phyloP scores from a whole-genome alignment of 1,140 invertebrate genomes.

The Zaprionus capensis region DNA sequence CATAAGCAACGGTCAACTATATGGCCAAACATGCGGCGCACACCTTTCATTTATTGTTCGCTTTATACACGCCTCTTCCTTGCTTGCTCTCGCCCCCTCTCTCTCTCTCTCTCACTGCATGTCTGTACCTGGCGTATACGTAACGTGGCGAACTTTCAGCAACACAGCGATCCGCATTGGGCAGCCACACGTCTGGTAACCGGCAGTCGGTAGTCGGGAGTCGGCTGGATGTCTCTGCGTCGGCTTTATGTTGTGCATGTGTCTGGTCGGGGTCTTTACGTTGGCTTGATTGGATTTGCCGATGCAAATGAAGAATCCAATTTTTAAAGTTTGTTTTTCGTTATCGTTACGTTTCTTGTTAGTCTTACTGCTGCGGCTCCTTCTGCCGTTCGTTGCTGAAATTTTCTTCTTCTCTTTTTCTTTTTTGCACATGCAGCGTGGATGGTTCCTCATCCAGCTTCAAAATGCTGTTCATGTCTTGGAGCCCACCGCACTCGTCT shows the following conservation, averaged over 20 bases:
- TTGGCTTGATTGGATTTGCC: slow-evolving; percentile 84
- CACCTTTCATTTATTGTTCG: slow-evolving; percentile 79
- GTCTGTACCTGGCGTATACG: slow-evolving; percentile 53
- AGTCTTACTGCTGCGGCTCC: slow-evolving; percentile 43
- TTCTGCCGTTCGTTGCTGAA: neutral
- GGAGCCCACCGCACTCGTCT: slow-evolving; percentile 3
- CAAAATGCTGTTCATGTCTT: slow-evolving; percentile 34
- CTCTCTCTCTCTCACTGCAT: neutral
- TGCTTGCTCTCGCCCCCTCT: neutral
- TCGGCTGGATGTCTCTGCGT: slow-evolving; percentile 36
- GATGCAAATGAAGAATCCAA: slow-evolving; percentile 84
- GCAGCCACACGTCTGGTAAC: neutral
- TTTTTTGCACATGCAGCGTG: slow-evolving; percentile 28
- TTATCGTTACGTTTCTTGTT: slow-evolving; percentile 83
- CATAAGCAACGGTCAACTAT: slow-evolving; percentile 78
- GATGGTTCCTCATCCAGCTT: slow-evolving; percentile 12
- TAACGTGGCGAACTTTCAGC: slow-evolving; percentile 46
- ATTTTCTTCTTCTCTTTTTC: slow-evolving; percentile 11
- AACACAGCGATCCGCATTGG: slow-evolving; percentile 32
- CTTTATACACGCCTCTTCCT: slow-evolving; percentile 17
- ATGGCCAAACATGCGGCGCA: slow-evolving; percentile 72
- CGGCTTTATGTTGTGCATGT: slow-evolving; percentile 79
- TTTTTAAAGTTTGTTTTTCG: slow-evolving; percentile 84
- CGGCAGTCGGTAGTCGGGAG: neutral
- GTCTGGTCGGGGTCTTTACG: slow-evolving; percentile 78